These are phyloP conservation scores for Dicrurus megarhynchus DNA, from an alignment of 2,113 vertebrate species.

Conservation along the genomic window DNA sequence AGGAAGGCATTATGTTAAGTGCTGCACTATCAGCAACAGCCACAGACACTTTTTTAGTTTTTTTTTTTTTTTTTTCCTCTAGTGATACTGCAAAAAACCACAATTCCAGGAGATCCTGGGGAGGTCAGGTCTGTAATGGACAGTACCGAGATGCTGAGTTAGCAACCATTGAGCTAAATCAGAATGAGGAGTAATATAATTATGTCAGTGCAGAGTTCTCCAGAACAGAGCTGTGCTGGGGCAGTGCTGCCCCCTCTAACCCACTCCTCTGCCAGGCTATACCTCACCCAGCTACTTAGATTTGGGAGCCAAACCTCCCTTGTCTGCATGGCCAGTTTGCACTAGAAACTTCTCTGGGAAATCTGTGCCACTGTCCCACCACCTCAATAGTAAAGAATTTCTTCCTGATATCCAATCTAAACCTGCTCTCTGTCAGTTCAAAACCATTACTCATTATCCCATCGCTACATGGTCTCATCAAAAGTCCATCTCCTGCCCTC, in stretches of 20 bases:
- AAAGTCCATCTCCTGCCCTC: not conserved
- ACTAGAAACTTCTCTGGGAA: not conserved
- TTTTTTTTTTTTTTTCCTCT: not conserved
- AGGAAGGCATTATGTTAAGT: constrained; percentile 29
- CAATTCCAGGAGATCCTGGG: not conserved
- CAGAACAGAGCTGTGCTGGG: not conserved
- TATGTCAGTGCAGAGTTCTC: not conserved
- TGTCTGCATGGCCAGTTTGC: not conserved
- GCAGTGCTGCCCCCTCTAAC: not conserved
- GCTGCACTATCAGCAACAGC: not conserved
- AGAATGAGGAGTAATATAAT: not conserved
- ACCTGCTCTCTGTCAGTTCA: not conserved
- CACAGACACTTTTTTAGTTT: not conserved
- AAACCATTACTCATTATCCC: not conserved
- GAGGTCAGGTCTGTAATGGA: not conserved
- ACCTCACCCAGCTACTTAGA: not conserved
- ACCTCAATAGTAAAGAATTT: not conserved
- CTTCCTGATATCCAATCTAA: not conserved
- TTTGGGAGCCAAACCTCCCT: not conserved
- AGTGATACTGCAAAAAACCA: not conserved
- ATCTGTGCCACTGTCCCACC: not conserved
- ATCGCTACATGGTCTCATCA: not conserved
- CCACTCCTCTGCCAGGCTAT: not conserved
- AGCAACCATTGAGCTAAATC: not conserved
- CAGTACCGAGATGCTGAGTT: not conserved